Conservation (phyloP, 2,888 invertebrate species). For the Liodrosophila aerea region DNA sequence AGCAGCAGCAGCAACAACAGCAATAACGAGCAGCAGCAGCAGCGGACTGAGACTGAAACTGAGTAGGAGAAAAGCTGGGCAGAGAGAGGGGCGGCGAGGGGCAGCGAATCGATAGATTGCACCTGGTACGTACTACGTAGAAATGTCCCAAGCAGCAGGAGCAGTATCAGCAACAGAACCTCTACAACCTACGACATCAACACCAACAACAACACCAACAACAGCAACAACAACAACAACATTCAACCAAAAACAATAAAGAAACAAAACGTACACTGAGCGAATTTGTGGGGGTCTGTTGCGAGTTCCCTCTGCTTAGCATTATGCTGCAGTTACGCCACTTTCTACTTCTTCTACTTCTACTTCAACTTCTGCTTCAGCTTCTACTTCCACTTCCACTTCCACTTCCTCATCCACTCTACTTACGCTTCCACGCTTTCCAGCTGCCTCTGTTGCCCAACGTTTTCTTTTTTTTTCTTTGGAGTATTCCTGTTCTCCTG, state of each 20-base stretch:
- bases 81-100: slow-evolving; percentile 23
- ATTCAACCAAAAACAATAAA: slow-evolving; percentile 55
- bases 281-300: slow-evolving; percentile 8
- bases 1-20: slow-evolving; percentile 30
- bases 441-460: neutral
- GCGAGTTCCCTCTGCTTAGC: slow-evolving; percentile 11
- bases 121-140: slow-evolving; percentile 68
- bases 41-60: slow-evolving; percentile 23
- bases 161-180: slow-evolving; percentile 30
- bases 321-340: slow-evolving; percentile 43
- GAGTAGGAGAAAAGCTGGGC: slow-evolving; percentile 12
- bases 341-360: slow-evolving; percentile 36
- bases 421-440: slow-evolving; percentile 51
- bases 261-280: slow-evolving; percentile 36
- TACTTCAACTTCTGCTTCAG: neutral
- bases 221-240: slow-evolving; percentile 31
- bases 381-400: slow-evolving; percentile 33
- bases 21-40: slow-evolving; percentile 35
- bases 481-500: no score
- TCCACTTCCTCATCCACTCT: slow-evolving; percentile 23
- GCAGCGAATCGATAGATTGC: slow-evolving; percentile 74
- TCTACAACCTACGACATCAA: slow-evolving; percentile 68
- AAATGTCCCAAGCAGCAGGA: slow-evolving; percentile 59
- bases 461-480: neutral
- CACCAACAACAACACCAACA: slow-evolving; percentile 51